Base-by-base conservation (phyloP, 2,888 invertebrate genomes). In the Blera fallax region DNA sequence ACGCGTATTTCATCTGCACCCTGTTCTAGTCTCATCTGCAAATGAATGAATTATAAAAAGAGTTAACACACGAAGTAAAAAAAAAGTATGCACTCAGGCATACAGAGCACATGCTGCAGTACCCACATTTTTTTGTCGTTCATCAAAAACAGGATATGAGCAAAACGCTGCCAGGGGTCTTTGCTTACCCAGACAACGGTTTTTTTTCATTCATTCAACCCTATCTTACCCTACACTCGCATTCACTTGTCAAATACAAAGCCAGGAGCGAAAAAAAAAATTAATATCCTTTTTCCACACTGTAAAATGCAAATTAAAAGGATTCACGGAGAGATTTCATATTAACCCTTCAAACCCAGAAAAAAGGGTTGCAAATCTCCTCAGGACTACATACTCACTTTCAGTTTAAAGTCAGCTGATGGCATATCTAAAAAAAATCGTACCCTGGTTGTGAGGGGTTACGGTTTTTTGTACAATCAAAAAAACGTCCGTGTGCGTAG, bases 201-300 rank as follows among this genome's bases (percentile, higher is more conserved):
- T 90, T 88, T 87, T 89, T 81, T 73, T 60, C 8, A 54, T 27
- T n/a, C n/a, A 40, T 54, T 78, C 67, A 84, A 80, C 69, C 76
- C 50, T 78, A 78, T 81, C 76, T 65, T 56, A 73, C 64, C 56
- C 43, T 64, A 16, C 54, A 72, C 74, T 76, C 67, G 70, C 90
- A 91, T 91, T 91, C 92, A 91, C 91, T 92, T 91, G 91, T 91
- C 90, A 91, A 90, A 89, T 88, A 89, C 89, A 90, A 87, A 87
- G 87, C 79, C 64, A 76, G 43, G 74, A 58, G 16, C 29, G 18
- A 43, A 6, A 21, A 80, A 87, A 87, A 87, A 87, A 87, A 80
- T 67, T 79, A 80, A 80, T 77, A 77, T 81, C 85, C 64, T 76
- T 76, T 72, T 89, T 88, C 88, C 72, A 62, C 64, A 72, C 72